Evolutionary conservation across 1,140 invertebrate species (phyloP).

Genomic region (Anagrus nilaparvatae): DNA sequence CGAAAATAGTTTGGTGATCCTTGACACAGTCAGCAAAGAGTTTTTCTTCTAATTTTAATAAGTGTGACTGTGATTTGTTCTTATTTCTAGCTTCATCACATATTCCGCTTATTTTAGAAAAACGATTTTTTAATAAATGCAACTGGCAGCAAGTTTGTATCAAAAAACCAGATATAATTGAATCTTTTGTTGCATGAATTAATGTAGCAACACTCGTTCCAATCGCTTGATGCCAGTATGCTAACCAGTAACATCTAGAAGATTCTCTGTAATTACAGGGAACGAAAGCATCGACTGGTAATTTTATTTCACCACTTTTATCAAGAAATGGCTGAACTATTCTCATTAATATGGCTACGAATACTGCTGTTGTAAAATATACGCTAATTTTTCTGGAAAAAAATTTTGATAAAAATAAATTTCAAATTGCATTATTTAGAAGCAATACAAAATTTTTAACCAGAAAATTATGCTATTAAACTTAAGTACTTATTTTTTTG

Average conservation of each 20-base stretch:
- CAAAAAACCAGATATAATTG: conserved; percentile 8
- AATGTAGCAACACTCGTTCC: conserved; percentile 10
- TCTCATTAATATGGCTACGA: conserved; percentile 8
- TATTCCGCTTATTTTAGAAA: not conserved
- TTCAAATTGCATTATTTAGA: no score
- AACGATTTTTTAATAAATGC: conserved; percentile 7
- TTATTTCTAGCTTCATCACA: not conserved
- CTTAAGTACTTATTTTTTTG: no score
- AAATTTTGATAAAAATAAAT: no score
- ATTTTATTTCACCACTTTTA: not conserved
- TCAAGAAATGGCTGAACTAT: conserved; percentile 8
- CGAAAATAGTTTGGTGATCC: conserved; percentile 14
- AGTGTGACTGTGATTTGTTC: not conserved
- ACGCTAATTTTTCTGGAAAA: conserved; percentile 15
- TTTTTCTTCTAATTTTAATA: not conserved
- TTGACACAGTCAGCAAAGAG: conserved; percentile 4
- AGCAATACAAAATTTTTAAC: no score
- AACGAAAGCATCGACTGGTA: conserved; percentile 8
- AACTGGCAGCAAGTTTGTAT: conserved; percentile 10
- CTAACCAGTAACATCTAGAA: conserved; percentile 6
- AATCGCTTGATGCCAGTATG: conserved; percentile 10
- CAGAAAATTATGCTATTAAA: no score
- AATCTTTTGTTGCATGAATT: conserved; percentile 11
- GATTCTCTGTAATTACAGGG: conserved; percentile 4
- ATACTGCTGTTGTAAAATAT: conserved; percentile 15